Conservation (phyloP, 2,797 vertebrate species). For the Sphenopsis melanotis region DNA sequence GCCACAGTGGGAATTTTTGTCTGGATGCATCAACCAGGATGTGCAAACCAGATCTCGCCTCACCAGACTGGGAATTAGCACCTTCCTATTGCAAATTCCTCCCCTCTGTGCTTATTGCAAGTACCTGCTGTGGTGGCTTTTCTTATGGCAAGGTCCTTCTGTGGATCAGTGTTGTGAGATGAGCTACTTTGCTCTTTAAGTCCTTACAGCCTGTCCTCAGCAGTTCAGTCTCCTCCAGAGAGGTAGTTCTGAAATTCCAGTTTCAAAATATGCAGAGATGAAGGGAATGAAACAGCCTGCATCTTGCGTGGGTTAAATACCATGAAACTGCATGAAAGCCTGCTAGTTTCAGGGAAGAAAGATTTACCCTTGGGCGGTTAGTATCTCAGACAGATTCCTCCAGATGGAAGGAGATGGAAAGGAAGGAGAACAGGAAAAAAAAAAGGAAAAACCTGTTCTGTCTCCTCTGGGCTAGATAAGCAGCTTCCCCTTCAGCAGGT, state of each 20-base stretch:
- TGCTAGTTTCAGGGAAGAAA: not conserved
- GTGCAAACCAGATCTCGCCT: rapidly evolving
- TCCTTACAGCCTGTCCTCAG: not conserved
- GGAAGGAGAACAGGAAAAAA: not conserved
- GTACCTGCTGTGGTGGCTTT: not conserved
- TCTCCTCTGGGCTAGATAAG: slow-evolving; percentile 21
- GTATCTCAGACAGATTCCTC: not conserved
- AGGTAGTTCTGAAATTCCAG: not conserved
- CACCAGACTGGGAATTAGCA: not conserved
- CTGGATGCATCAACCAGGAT: not conserved
- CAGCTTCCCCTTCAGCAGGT: not conserved
- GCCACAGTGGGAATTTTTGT: not conserved
- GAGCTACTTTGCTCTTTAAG: not conserved
- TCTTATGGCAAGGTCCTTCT: not conserved
- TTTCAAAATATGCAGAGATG: not conserved
- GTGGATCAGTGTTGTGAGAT: not conserved
- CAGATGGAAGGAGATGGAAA: not conserved
- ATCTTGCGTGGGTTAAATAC: not conserved
- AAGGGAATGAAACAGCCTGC: not conserved
- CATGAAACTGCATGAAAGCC: not conserved
- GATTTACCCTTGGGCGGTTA: not conserved
- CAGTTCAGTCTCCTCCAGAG: not conserved
- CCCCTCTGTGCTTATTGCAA: not conserved
- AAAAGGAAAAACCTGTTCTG: slow-evolving; percentile 11
- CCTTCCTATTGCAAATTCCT: not conserved